A percentile compares a stretch with the other conserved stretches of the same genome.
These are phyloP conservation scores for Anneissia japonica DNA, from an alignment of 35 echinoderm and acorn worm genomes.

Conservation along the genomic window DNA sequence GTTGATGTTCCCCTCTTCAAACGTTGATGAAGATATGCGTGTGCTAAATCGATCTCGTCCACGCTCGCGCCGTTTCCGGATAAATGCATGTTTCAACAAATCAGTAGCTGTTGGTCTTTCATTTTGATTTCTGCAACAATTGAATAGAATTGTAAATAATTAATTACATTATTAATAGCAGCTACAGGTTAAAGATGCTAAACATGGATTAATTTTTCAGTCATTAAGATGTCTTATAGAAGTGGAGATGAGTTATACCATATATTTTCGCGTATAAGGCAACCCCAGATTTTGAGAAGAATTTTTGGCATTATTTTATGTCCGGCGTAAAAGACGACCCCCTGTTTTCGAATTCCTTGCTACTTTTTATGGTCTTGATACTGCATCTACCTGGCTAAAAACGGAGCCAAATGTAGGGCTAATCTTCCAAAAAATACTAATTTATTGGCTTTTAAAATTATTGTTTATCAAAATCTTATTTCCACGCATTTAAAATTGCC, in stretches of 20 bases:
- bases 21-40: conserved; percentile 47
- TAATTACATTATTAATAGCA: neutral
- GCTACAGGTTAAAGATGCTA: neutral
- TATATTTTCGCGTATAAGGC: neutral
- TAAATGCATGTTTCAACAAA: conserved; percentile 66
- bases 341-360: too few species aligned
- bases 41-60: conserved; percentile 31
- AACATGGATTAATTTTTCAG: neutral
- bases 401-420: too few species aligned
- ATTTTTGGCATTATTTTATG: too few species aligned
- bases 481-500: too few species aligned
- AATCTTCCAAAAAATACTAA: too few species aligned
- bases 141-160: neutral
- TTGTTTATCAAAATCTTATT: too few species aligned
- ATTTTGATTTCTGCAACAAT: conserved; percentile 52
- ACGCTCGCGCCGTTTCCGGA: conserved; percentile 35
- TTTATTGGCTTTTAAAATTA: too few species aligned
- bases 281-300: too few species aligned
- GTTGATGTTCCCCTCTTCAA: conserved; percentile 71
- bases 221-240: neutral
- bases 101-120: conserved; percentile 61
- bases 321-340: too few species aligned
- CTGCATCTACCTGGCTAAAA: too few species aligned
- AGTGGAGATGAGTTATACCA: neutral
- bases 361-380: too few species aligned